Evolutionary conservation across 2,797 vertebrate genomes (phyloP).

Genomic region (Aeoliscus strigatus): DNA sequence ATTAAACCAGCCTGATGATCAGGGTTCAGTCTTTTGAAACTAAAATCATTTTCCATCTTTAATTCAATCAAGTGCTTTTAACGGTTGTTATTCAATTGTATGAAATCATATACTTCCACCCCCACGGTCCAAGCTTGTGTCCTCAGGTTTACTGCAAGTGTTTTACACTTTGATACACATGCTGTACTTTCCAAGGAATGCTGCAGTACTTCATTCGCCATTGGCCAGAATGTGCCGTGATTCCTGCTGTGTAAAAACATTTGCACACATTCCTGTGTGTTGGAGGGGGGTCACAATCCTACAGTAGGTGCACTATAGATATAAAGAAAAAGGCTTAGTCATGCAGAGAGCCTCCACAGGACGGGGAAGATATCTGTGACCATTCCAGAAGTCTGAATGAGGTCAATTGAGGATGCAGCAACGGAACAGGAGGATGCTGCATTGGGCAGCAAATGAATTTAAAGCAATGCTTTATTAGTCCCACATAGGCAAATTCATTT

Average conservation of each 20-base stretch:
- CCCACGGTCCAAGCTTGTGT: no score
- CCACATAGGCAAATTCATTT: no score
- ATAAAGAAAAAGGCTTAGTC: conserved; percentile 43
- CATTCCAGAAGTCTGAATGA: conserved; percentile 21
- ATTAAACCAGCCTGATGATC: no score
- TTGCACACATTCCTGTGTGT: conserved; percentile 31
- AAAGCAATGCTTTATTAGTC: no score
- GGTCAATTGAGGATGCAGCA: conserved; percentile 26
- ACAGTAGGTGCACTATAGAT: conserved; percentile 18
- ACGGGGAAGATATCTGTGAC: conserved; percentile 18
- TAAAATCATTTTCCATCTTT: no score
- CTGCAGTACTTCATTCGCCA: conserved; percentile 15
- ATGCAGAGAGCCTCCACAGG: conserved; percentile 37
- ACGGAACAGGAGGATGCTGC: conserved; percentile 4
- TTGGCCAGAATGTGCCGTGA: conserved; percentile 28
- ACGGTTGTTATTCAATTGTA: no score
- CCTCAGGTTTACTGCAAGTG: no score
- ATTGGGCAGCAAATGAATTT: conserved; percentile 9
- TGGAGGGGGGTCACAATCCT: conserved; percentile 5
- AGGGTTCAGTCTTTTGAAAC: no score
- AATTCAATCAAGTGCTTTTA: no score
- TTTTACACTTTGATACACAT: no score
- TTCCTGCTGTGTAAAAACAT: conserved; percentile 43
- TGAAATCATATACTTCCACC: no score
- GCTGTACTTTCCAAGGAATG: no score